Base-by-base conservation (phyloP, 2,888 invertebrate genomes). In the Tipula confusa region DNA sequence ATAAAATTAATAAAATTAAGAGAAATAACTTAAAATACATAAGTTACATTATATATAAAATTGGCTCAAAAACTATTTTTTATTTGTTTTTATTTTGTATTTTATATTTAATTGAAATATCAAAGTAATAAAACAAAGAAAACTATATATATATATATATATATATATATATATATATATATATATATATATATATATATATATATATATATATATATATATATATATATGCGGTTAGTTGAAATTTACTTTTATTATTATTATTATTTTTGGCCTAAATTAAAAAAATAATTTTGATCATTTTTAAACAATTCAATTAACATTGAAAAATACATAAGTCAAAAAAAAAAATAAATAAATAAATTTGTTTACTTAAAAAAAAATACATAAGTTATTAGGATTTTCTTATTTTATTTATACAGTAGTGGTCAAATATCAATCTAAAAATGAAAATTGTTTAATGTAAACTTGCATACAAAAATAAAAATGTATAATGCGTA, bases 231-330 rank as follows among this genome's bases (percentile, higher is more conserved):
- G 7, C 64, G 64, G 18, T 64, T 64, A 1, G 64, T 64, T 64
- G 24, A 24, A 24, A 64, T 64, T 64, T 64, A 64, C 64, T 64
- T 24, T 64, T 43, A 43, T 43, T 43, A 43, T 33, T 33, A 33
- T 43, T 43, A 43, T 43, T 43, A 64, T 64, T 64, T 64, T 64
- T 64, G 64, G 64, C 64, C 64, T 64, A 64, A 64, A 64, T 64
- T 64, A 64, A 24, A 64, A n/a, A 64, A 64, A 64, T 64, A 64
- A 64, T 64, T 64, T 64, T 64, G 24, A 64, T 64, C 64, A 24
- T 64, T 64, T 64, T 64, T 64, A 64, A 64, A 64, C 64, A 64
- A 64, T 64, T 64, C 64, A 64, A 64, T 64, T 64, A 64, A 64
- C 64, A 64, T 64, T 64, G 64, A 64, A 64, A 64, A 18, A 64